These are phyloP conservation scores for Gortyna flavago DNA, from an alignment of 2,888 invertebrate genomes.

Conservation along the genomic window DNA sequence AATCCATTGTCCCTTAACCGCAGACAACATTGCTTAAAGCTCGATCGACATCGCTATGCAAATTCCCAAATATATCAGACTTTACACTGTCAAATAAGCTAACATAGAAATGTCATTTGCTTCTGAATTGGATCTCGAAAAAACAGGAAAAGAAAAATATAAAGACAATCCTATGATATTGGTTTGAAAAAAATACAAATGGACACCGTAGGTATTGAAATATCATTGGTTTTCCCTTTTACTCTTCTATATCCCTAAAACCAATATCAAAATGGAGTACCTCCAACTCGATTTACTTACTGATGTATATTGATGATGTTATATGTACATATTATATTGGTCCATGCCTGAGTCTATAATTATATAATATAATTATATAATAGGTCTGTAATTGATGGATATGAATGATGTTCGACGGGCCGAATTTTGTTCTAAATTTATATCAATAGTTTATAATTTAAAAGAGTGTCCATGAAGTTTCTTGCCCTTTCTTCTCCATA, in stretches of 20 bases:
- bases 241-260: not conserved
- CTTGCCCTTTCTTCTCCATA: too few relatives aligned
- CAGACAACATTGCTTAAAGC: slow-evolving; percentile 23
- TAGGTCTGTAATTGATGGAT: not conserved
- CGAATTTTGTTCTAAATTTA: not conserved
- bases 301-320: not conserved
- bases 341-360: not conserved
- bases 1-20: slow-evolving; percentile 21
- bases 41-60: not conserved
- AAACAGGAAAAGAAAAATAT: slow-evolving; percentile 23
- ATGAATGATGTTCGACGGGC: not conserved
- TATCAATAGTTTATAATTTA: not conserved
- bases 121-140: not conserved
- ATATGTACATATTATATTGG: too few relatives aligned
- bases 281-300: not conserved
- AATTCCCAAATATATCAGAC: slow-evolving; percentile 25
- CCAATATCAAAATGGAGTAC: slow-evolving; percentile 12
- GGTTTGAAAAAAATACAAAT: slow-evolving; percentile 19
- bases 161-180: not conserved
- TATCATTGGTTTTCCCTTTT: not conserved
- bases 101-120: not conserved
- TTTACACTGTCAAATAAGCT: slow-evolving; percentile 16
- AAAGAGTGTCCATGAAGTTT: too few relatives aligned
- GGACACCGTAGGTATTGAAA: slow-evolving; percentile 6
- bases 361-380: too few relatives aligned